Conservation (phyloP, 2,797 vertebrate species). For the Salmo trutta region DNA sequence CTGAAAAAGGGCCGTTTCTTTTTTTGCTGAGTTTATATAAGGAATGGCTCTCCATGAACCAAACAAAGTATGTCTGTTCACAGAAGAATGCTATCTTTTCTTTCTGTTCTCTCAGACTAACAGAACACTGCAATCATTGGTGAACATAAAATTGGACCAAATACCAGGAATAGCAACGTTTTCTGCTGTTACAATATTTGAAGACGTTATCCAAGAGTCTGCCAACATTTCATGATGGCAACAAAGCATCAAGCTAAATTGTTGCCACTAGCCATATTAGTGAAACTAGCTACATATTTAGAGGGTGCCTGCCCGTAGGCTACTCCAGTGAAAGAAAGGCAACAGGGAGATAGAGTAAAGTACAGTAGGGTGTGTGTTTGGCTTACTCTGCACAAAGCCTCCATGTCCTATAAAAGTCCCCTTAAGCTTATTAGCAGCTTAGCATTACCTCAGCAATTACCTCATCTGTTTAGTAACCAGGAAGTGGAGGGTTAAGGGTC, state of each 20-base stretch:
- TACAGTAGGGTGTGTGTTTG: neutral
- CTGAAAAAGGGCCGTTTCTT: no score
- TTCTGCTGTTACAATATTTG: no score
- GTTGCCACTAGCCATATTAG: neutral
- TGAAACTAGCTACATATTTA: neutral
- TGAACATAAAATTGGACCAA: neutral
- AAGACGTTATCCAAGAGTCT: no score
- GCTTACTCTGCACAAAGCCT: slow-evolving; percentile 24
- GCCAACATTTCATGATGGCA: no score
- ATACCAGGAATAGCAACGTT: neutral
- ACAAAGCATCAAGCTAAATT: no score
- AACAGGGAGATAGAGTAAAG: neutral
- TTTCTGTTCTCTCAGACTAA: neutral
- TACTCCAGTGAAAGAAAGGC: neutral
- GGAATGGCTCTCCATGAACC: no score
- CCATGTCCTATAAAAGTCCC: slow-evolving; percentile 59
- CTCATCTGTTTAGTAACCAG: slow-evolving; percentile 23
- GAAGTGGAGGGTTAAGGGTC: slow-evolving; percentile 4
- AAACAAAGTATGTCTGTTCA: no score
- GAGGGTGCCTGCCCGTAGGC: neutral
- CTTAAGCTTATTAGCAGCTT: slow-evolving; percentile 68
- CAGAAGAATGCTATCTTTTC: neutral
- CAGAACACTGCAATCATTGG: neutral
- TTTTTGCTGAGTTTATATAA: no score
- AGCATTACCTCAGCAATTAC: slow-evolving; percentile 42